Evolutionary conservation across 1,140 invertebrate genomes (phyloP), one percentile per base, ranked within the genome.

Genomic region (Drosophila kurseongensis): DNA sequence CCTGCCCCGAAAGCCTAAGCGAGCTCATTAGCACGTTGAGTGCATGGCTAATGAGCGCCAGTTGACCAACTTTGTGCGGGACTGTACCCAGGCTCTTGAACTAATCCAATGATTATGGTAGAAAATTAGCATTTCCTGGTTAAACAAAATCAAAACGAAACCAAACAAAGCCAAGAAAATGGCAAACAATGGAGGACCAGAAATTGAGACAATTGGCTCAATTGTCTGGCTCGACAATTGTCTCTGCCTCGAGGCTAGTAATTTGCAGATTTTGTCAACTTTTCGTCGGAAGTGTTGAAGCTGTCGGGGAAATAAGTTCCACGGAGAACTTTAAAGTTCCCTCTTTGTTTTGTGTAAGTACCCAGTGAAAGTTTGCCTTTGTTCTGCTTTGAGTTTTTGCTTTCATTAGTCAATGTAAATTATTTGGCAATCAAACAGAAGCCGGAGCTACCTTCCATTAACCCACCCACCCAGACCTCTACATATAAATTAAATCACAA

Each of bases 351-450:
- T 35, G 51, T n/a, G 7, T 13, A 18, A 47, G 44, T 27, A 10
- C 18, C 16, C 36, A 52, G 69, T 38, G 42, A 68, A 69, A 69
- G 65, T 71, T 71, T 18, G 57, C 23, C 51, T 56, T 56, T 68
- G 35, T 68, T 38, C 50, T 41, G 35, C 6, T 2, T 16, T 5
- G 67, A 41, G 44, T 72, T 58, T 71, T 47, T 50, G 63, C 60
- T 58, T 81, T 85, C 81, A 85, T 85, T 86, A 85, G 78, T 63
- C 68, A 58, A 86, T 85, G 82, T 82, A 86, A 86, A 85, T 85
- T 82, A 85, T 78, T 72, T 61, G 72, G 73, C 55, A 72, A 77
- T 66, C 51, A 85, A 80, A 77, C 60, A 80, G 57, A 50, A 67
- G 41, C 10, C 23, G 47, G 42, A 51, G 40, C 41, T 51, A 41